Conservation (phyloP, 2,113 vertebrate genomes). For the Dasyornis broadbenti region DNA sequence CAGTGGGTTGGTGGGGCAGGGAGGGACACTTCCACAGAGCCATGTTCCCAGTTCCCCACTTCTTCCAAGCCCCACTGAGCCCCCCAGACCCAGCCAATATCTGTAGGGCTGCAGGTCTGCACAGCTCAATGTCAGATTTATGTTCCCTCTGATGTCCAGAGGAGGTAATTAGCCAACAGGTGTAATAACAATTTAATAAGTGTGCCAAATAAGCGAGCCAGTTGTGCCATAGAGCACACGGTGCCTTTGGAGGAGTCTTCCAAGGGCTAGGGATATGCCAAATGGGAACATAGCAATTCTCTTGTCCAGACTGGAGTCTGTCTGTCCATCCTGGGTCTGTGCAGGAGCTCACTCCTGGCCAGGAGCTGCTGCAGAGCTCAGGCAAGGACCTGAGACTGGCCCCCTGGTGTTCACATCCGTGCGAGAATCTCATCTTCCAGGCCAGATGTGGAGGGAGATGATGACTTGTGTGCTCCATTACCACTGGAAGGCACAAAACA, state of each 20-base stretch:
- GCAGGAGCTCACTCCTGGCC: background rate
- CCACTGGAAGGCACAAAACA: background rate
- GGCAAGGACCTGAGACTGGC: background rate
- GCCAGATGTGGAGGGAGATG: background rate
- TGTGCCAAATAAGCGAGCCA: background rate
- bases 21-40: background rate
- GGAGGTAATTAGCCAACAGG: slow-evolving; percentile 9
- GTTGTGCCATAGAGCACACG: fast-evolving
- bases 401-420: fast-evolving
- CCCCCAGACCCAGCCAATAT: fast-evolving
- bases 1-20: background rate
- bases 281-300: background rate
- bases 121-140: background rate
- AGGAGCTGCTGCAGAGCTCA: background rate
- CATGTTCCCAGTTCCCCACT: fast-evolving
- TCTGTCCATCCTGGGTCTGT: background rate
- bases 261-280: background rate
- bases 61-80: background rate
- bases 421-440: fast-evolving
- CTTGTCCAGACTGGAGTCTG: background rate
- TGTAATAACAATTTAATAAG: background rate
- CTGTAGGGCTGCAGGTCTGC: background rate
- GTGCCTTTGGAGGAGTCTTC: background rate
- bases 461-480: background rate
- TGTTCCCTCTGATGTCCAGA: background rate